These are phyloP conservation scores for Chymomyza caudatula DNA, from an alignment of 2,888 invertebrate species.

Conservation along the genomic window DNA sequence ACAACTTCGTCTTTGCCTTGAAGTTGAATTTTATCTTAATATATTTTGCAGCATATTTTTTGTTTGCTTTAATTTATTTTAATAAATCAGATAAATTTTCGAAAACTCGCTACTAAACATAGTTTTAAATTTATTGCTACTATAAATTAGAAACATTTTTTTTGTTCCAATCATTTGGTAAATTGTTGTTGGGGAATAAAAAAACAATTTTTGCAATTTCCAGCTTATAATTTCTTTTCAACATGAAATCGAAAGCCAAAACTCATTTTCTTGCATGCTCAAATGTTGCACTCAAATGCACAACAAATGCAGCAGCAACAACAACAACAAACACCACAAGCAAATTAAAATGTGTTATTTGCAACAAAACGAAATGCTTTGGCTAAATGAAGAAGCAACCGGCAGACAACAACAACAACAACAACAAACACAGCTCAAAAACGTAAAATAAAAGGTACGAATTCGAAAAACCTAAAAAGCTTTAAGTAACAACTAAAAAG, in stretches of 20 bases:
- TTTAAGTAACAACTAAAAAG: neutral
- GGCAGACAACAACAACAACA: too few species aligned
- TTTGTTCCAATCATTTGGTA: neutral
- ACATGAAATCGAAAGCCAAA: slow-evolving; percentile 56
- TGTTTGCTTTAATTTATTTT: too few species aligned
- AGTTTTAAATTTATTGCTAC: neutral
- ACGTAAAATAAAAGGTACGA: neutral
- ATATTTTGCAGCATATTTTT: too few species aligned
- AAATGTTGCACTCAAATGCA: slow-evolving; percentile 72
- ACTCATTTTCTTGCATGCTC: slow-evolving; percentile 61
- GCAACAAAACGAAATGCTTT: neutral
- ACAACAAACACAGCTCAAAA: too few species aligned
- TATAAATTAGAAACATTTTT: neutral
- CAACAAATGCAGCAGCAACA: slow-evolving; percentile 34
- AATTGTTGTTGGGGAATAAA: neutral
- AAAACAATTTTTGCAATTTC: neutral
- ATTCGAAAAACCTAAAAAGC: neutral
- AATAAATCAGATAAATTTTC: neutral
- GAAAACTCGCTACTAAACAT: neutral
- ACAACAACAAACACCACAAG: slow-evolving; percentile 6
- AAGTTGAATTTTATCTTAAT: too few species aligned
- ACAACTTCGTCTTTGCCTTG: too few species aligned
- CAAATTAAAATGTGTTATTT: neutral
- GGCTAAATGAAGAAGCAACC: neutral
- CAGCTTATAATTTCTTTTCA: slow-evolving; percentile 25